Evolutionary conservation across 2,113 vertebrate genomes (phyloP).

Genomic region (Pomatostomus ruficeps): DNA sequence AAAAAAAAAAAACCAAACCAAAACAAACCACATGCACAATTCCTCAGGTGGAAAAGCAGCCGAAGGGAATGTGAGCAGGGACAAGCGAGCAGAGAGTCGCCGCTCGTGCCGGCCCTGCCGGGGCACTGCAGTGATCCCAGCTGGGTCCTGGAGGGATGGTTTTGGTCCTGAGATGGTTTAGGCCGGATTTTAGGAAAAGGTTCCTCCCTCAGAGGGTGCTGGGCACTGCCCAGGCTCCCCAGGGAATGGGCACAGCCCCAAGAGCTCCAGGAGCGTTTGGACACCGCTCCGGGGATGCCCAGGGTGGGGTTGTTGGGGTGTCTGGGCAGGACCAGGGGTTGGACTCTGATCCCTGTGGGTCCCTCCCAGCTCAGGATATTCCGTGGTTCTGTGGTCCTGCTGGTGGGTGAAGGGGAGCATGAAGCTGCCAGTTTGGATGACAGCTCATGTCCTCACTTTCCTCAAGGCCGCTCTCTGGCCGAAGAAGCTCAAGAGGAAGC

Average conservation of each 20-base stretch:
- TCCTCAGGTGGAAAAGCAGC: slow-evolving; percentile 61
- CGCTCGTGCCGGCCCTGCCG: neutral
- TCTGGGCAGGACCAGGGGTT: neutral
- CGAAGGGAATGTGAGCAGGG: slow-evolving; percentile 43
- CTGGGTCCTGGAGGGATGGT: too few species aligned
- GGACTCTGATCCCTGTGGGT: neutral
- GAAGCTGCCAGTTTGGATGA: neutral
- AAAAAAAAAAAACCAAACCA: neutral
- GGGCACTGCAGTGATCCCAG: neutral
- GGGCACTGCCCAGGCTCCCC: neutral
- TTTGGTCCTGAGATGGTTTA: neutral
- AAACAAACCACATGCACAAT: slow-evolving; percentile 59
- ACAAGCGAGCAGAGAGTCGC: neutral
- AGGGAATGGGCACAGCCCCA: accelerated
- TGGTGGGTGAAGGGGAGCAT: neutral
- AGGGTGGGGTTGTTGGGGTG: neutral
- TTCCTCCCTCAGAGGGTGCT: neutral
- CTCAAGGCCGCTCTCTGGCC: neutral
- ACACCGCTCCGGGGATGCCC: neutral
- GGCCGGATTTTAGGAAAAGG: neutral
- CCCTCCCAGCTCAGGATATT: neutral
- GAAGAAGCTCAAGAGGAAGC: neutral
- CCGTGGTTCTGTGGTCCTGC: neutral
- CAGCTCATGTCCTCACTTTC: neutral
- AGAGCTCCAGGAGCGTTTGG: neutral